Base-by-base conservation (phyloP, 2,113 vertebrate genomes). In the Acanthisitta chloris region DNA sequence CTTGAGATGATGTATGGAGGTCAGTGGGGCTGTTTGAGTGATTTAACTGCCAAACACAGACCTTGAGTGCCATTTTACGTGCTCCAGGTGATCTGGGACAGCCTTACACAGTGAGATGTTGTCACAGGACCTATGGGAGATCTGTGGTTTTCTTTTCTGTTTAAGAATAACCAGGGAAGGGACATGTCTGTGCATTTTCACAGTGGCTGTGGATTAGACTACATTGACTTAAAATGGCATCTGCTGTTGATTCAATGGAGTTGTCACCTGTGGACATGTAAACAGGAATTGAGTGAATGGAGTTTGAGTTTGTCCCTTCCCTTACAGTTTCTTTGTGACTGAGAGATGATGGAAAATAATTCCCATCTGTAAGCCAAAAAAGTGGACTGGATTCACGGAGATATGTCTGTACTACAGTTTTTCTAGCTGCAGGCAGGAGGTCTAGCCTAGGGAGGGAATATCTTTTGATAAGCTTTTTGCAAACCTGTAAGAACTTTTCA, bases 181-280 rank as follows among this genome's bases (percentile, higher is more conserved):
- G 21, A 11, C 12, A 9, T 4, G 4, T 40, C 17, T 0, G 0
- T 34, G 14, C 7, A 17, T 33, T 86, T 71, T 52, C 10, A 49
- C 4, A 38, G 40, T 5, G 13, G 4, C 34, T 78, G 23, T 28
- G 24, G 20, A 54, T 91, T n/a, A 70, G 62, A 36, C 36, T 48
- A 20, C 13, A 40, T 29, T 14, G 24, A 3, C 34, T 86, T 95
- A 65, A 73, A 69, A 80, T 57, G 12, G 8, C 10, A n/a, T 61
- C 20, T 80, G 17, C 28, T 83, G 5, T 83, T 83, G 54, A 33
- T 29, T 92, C n/a, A 42, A 1, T 51, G 42, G 45, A 43, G 25
- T 38, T 88, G 19, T 83, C 42, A 65, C 11, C 42, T 14, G 1
- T 82, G 52, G 26, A 31, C 25, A 49, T 14, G 29, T 29, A 40